Evolutionary conservation across 2,888 invertebrate genomes (phyloP), one percentile per base, ranked within the genome.

Genomic region (Daptonema setosum): DNA sequence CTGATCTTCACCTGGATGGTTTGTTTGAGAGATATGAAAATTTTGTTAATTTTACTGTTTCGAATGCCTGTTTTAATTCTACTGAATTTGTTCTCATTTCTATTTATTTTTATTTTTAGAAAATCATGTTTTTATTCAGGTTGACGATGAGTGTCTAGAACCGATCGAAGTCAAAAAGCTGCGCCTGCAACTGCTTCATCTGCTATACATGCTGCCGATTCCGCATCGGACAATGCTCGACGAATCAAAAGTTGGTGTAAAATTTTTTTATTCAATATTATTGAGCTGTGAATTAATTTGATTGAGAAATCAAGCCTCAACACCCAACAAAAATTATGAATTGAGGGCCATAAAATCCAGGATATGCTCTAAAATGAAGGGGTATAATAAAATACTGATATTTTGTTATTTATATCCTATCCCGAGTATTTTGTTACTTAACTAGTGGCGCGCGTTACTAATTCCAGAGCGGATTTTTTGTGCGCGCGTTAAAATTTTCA

Each of bases 1-100:
- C 75, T 95, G 56, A 77, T 95, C 58, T 87, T 88, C 76, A 86
- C 85, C 29, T 93, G 93, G 83, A 87, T 91, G 80, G 29, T 52
- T 20, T 8, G 35, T 35, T 35, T 35, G 35, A 35, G 8, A 17
- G 35, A 11, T 17, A 8, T 35, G 11, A 35, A 35, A 17, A 35
- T 35, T 11, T n/a, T n/a, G n/a, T n/a, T n/a, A n/a, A n/a, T n/a
- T n/a, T n/a, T n/a, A n/a, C n/a, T n/a, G n/a, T n/a, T n/a, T n/a
- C n/a, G n/a, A n/a, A n/a, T n/a, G n/a, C n/a, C n/a, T n/a, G n/a
- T n/a, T n/a, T n/a, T n/a, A n/a, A 35, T 35, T 17, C 8, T 11
- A 17, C 8, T 35, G 35, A 11, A 8, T 17, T 11, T 11, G 35
- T 11, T 17, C 17, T 11, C 35, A 11, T 17, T 35, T 35, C 35